These are phyloP conservation scores for Aelia acuminata DNA, from an alignment of 2,888 invertebrate species.

Conservation along the genomic window DNA sequence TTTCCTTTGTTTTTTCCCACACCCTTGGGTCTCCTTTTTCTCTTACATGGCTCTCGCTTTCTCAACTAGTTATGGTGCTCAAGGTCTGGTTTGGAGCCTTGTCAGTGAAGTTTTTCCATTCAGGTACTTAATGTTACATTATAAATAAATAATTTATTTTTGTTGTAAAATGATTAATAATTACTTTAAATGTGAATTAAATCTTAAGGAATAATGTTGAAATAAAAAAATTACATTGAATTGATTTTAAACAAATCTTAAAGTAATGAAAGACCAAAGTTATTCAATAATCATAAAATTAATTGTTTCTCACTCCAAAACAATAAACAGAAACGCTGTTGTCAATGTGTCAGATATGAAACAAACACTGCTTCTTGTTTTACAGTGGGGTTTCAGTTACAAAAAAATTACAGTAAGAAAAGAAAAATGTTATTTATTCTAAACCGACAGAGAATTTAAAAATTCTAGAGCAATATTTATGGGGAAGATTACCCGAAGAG, in stretches of 20 bases:
- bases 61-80: slow-evolving; percentile 69
- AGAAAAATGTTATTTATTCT: too few relatives aligned
- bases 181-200: not conserved
- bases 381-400: too few relatives aligned
- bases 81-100: slow-evolving; percentile 73
- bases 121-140: slow-evolving; percentile 69
- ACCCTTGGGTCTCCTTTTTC: slow-evolving; percentile 70
- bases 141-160: not conserved
- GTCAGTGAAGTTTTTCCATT: slow-evolving; percentile 75
- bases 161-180: not conserved
- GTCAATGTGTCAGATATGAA: too few relatives aligned
- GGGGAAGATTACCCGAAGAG: too few relatives aligned
- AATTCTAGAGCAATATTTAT: too few relatives aligned
- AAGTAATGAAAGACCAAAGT: not conserved
- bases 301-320: too few relatives aligned
- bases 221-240: not conserved
- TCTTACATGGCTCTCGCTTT: slow-evolving; percentile 70
- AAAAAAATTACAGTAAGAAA: too few relatives aligned
- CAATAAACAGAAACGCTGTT: too few relatives aligned
- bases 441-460: too few relatives aligned
- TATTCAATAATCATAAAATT: too few relatives aligned
- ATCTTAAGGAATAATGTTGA: too few relatives aligned
- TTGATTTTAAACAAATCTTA: not conserved
- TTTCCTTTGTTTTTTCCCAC: slow-evolving; percentile 64
- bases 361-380: too few relatives aligned